Percentiles rank a stretch among this genome's conserved stretches.
phyloP scores from a whole-genome alignment of 2,113 vertebrate genomes.

The Siniperca chuatsi region DNA sequence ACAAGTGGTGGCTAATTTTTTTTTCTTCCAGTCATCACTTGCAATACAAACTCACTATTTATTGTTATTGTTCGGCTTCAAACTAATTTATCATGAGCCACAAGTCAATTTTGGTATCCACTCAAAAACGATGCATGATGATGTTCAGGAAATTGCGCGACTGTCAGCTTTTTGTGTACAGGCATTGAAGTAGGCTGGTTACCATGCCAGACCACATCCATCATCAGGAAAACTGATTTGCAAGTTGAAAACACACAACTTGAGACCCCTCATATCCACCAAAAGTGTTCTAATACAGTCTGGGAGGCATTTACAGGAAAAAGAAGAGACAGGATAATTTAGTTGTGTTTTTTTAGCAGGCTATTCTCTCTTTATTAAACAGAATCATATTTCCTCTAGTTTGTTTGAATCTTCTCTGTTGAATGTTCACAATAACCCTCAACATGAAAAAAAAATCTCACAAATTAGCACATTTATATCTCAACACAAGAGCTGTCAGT shows the following conservation, averaged over 20 bases:
- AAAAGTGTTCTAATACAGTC: conserved; percentile 9
- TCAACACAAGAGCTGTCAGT: neutral
- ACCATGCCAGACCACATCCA: conserved; percentile 51
- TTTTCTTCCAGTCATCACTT: conserved; percentile 29
- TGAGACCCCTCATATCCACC: neutral
- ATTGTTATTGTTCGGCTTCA: conserved; percentile 37
- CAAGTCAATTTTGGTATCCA: conserved; percentile 59
- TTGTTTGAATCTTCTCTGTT: neutral
- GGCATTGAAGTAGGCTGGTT: conserved; percentile 34
- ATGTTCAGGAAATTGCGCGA: conserved; percentile 63
- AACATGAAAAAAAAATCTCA: neutral
- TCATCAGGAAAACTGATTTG: conserved; percentile 52
- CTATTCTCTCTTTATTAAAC: neutral
- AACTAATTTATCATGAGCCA: conserved; percentile 63
- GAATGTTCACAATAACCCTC: neutral
- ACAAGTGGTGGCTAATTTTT: neutral
- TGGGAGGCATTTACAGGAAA: neutral
- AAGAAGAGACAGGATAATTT: neutral
- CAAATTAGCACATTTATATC: neutral
- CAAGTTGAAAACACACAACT: conserved; percentile 35
- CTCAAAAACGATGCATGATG: conserved; percentile 49
- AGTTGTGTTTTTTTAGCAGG: neutral
- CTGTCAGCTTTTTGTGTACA: conserved; percentile 59
- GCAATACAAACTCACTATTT: conserved; percentile 37
- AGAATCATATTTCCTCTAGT: neutral